Conservation (phyloP, 2,888 invertebrate species). For the Parelbella ahira region DNA sequence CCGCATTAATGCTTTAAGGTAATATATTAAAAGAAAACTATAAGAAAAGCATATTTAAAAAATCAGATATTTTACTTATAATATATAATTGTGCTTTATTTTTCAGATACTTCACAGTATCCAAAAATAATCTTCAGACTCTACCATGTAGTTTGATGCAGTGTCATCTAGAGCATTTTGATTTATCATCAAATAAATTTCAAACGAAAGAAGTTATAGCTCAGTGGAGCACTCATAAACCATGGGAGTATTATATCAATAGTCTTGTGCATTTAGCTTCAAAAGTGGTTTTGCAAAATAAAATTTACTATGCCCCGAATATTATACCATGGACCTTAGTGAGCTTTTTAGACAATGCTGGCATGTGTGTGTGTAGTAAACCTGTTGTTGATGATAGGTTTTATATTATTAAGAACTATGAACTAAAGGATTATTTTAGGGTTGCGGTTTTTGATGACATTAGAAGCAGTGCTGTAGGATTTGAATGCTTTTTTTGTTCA, state of each 20-base stretch:
- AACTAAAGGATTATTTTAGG: conserved; percentile 59
- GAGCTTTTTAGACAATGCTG: conserved; percentile 80
- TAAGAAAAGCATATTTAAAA: no score
- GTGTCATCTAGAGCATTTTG: conserved; percentile 74
- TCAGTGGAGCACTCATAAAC: conserved; percentile 30
- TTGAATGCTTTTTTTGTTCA: conserved; percentile 83
- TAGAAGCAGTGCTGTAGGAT: conserved; percentile 58
- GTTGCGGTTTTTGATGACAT: conserved; percentile 57
- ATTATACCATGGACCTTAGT: conserved; percentile 81
- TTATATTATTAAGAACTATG: conserved; percentile 51
- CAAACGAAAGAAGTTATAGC: conserved; percentile 33
- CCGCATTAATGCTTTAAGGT: conserved; percentile 76
- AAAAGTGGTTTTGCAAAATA: conserved; percentile 72
- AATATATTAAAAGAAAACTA: conserved; percentile 24
- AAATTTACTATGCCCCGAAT: conserved; percentile 77
- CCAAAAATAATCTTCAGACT: conserved; percentile 73
- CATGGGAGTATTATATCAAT: conserved; percentile 65
- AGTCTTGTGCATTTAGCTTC: conserved; percentile 79
- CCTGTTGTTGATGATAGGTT: conserved; percentile 58
- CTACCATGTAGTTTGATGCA: conserved; percentile 83
- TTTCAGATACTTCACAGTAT: conserved; percentile 76
- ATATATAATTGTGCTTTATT: no score
- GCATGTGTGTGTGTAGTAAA: conserved; percentile 82
- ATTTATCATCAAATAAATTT: conserved; percentile 81
- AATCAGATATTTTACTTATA: no score